Evolutionary conservation across 2,888 invertebrate species (phyloP).

Genomic region (Apoderus coryli): DNA sequence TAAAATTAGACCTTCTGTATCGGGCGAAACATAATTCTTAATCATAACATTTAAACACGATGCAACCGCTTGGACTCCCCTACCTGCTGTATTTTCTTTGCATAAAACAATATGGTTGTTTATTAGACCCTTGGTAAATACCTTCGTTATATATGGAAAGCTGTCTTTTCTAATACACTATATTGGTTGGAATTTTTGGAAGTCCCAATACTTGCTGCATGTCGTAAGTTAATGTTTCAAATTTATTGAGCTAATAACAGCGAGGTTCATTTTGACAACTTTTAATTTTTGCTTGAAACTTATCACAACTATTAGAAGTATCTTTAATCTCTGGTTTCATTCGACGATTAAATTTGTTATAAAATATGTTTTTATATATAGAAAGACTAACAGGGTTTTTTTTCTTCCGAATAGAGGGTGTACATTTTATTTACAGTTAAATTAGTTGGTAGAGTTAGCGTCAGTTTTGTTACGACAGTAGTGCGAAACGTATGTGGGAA

Average conservation of each 20-base stretch:
- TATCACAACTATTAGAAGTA: slow-evolving; percentile 1
- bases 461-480: slow-evolving; percentile 1
- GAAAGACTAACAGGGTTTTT: slow-evolving; percentile 1
- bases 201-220: slow-evolving; percentile 4
- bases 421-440: neutral
- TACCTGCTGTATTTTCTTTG: slow-evolving; percentile 19
- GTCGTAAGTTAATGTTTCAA: slow-evolving; percentile 1
- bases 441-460: neutral
- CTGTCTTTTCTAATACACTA: slow-evolving; percentile 4
- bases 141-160: slow-evolving; percentile 5
- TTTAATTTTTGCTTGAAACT: slow-evolving; percentile 1
- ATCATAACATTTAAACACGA: slow-evolving; percentile 18
- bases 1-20: slow-evolving; percentile 14
- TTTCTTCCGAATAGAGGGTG: neutral
- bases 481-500: neutral
- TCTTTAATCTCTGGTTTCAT: neutral
- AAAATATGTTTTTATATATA: neutral
- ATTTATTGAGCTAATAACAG: slow-evolving; percentile 1
- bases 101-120: slow-evolving; percentile 11
- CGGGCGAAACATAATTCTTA: slow-evolving; percentile 6
- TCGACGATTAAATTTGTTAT: neutral
- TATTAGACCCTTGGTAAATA: slow-evolving; percentile 1
- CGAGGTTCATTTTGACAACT: slow-evolving; percentile 1
- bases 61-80: slow-evolving; percentile 21
- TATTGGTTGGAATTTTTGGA: slow-evolving; percentile 5